Percentiles rank a stretch among this genome's conserved stretches.
Conservation (phyloP, 2,113 vertebrate species). For the Bungarus multicinctus region DNA sequence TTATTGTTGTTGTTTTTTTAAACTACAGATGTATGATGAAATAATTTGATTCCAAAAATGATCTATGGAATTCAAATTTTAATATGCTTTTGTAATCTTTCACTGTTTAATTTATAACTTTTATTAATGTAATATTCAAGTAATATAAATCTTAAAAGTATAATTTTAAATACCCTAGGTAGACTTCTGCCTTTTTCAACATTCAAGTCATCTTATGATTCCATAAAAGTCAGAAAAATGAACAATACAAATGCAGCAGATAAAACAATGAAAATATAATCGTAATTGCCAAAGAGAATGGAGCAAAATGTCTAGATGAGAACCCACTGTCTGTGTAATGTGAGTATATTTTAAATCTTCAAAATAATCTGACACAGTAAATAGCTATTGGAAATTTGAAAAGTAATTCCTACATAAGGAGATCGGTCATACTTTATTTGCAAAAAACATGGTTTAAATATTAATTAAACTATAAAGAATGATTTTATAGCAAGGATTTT, state of each 20-base stretch:
- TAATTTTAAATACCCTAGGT: not conserved
- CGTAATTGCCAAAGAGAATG: too few species aligned
- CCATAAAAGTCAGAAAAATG: not conserved
- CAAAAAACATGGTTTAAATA: not conserved
- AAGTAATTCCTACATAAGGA: not conserved
- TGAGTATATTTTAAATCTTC: not conserved
- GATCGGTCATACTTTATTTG: not conserved
- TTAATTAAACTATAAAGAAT: not conserved
- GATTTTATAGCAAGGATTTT: not conserved
- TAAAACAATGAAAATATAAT: not conserved
- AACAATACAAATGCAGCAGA: not conserved
- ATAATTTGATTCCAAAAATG: not conserved
- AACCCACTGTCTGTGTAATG: too few species aligned
- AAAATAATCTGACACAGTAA: not conserved
- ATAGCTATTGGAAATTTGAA: not conserved
- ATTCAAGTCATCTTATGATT: not conserved
- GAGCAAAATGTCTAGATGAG: not conserved
- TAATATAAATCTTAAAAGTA: not conserved
- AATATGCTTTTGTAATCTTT: not conserved
- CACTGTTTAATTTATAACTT: not conserved
- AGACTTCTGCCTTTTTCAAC: not conserved
- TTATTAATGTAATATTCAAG: not conserved
- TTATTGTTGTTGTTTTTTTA: too few species aligned
- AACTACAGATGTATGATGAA: not conserved
- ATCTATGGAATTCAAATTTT: not conserved